phyloP scores from a whole-genome alignment of 2,113 vertebrate genomes.

The Phasianus colchicus region DNA sequence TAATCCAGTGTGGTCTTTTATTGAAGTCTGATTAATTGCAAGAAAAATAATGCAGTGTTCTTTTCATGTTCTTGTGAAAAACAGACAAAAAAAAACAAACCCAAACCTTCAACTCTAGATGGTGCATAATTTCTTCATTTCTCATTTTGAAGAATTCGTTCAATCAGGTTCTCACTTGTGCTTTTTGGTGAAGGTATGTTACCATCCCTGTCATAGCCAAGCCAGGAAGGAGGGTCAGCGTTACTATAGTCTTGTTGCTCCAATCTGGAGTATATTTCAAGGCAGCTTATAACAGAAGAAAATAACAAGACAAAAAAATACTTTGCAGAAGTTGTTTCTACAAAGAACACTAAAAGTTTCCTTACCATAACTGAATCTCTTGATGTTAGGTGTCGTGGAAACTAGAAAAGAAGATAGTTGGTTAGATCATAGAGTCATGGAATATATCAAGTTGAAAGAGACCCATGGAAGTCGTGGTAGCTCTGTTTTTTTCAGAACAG shows the following conservation, averaged over 20 bases:
- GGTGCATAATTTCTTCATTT: neutral
- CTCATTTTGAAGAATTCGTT: neutral
- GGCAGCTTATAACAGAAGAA: conserved; percentile 59
- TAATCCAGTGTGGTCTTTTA: neutral
- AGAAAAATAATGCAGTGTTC: neutral
- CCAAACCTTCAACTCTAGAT: neutral
- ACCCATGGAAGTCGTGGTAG: neutral
- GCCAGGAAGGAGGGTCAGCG: conserved; percentile 74
- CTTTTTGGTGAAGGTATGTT: conserved; percentile 1
- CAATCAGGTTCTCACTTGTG: conserved; percentile 6
- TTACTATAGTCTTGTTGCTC: conserved; percentile 77
- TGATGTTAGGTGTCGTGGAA: neutral
- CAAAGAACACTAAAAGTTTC: neutral
- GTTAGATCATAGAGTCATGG: neutral
- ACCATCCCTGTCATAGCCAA: conserved; percentile 57
- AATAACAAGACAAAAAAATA: neutral
- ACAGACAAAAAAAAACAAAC: neutral
- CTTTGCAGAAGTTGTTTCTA: neutral
- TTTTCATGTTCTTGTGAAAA: neutral
- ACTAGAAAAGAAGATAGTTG: neutral
- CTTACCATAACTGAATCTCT: neutral
- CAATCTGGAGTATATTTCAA: conserved; percentile 72
- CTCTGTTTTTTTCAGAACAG: neutral
- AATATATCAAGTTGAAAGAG: neutral
- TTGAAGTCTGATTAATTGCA: conserved; percentile 24